Evolutionary conservation across 2,888 invertebrate species (phyloP), one percentile per base, ranked within the genome.

Genomic region (Rhamnusium bicolor): DNA sequence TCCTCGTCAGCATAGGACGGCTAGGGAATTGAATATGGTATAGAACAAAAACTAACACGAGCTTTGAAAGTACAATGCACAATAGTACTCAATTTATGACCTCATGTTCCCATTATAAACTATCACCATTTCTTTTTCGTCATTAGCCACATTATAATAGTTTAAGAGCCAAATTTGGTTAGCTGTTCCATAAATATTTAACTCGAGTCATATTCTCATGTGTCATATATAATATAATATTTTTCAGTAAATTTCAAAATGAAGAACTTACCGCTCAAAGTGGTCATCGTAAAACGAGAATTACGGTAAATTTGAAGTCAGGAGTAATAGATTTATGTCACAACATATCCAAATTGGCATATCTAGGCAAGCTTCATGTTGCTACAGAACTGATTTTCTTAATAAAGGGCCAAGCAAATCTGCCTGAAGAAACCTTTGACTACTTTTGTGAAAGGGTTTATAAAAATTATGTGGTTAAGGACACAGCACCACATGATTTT

Each of bases 371-470:
- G 49, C 69, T 82, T 21, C 81, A 83, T 60, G 63, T 78, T 51
- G 75, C 74, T 12, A 68, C 74, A 2, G 83, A 82, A 63, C 74
- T 81, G 19, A 77, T 80, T 47, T 79, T 73, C 72, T 71, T 83
- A 18, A 70, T 77, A 16, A 79, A 77, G 67, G 75, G 76, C n/a
- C 72, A 78, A 54, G 70, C 74, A 24, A 53, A 54, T 18, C 24
- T 79, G 18, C 49, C 72, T 1, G 73, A 76, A 56, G 73, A 75
- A 7, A 71, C 68, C 14, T 77, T 79, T 19, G 69, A 79, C 61
- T 69, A 56, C 24, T 74, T 80, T 32, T 77, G 75, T 62, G 68
- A 73, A 19, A 61, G 53, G 47, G 32, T 78, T 10, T 75, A 71
- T 61, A 71, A 73, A 46, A 67, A 71, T 8, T 75, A 72, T 47